Evolutionary conservation across 1,140 invertebrate species (phyloP).

Genomic region (Brachionus asplanchnoidis): DNA sequence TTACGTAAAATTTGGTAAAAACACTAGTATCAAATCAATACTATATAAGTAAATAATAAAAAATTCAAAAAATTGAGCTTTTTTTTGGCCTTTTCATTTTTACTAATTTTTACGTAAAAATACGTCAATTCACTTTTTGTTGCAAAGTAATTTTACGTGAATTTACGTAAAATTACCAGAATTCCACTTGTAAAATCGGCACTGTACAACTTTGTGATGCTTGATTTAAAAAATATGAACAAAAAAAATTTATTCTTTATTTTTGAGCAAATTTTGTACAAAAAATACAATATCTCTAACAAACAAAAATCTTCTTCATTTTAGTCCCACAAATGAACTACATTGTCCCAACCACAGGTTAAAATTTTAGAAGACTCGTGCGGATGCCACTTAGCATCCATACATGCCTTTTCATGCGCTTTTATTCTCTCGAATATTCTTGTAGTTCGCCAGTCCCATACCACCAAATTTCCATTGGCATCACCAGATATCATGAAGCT

Average conservation of each 20-base stretch:
- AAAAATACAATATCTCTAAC: not conserved
- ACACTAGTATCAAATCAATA: no score
- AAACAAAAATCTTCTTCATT: not conserved
- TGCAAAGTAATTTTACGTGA: no score
- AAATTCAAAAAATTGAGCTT: no score
- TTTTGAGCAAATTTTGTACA: not conserved
- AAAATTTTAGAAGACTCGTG: constrained; percentile 93
- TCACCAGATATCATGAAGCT: constrained; percentile 97
- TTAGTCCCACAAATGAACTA: constrained; percentile 89
- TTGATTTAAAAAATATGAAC: not conserved
- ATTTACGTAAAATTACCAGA: no score
- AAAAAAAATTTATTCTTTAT: not conserved
- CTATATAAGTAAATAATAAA: no score
- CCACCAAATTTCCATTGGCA: constrained; percentile 94
- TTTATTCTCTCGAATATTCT: constrained; percentile 97
- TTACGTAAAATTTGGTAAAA: no score
- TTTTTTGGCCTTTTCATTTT: no score
- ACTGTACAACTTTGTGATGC: no score
- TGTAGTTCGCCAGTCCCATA: constrained; percentile 99
- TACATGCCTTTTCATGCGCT: constrained; percentile 95
- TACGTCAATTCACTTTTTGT: no score
- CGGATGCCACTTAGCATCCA: constrained; percentile 90
- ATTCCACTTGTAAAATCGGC: no score
- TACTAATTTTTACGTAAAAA: no score
- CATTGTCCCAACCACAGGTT: constrained; percentile 94